A percentile compares a stretch with the other conserved stretches of the same genome.
Evolutionary conservation across 1,140 invertebrate species (phyloP).

Genomic region (Linepithema humile): DNA sequence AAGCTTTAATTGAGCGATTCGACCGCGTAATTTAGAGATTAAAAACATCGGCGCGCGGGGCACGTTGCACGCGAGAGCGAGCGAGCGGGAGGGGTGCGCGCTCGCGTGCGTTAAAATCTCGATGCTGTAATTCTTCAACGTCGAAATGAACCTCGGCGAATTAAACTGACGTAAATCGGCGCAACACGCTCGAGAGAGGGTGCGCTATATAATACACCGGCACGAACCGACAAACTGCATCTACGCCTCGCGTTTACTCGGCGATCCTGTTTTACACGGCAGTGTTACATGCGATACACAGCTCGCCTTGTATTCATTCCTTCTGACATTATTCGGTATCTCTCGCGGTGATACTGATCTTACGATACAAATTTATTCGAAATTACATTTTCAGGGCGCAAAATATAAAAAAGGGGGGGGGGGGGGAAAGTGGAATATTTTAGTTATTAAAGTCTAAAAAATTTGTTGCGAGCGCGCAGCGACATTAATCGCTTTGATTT

Average conservation of each 20-base stretch:
- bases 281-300: constrained; percentile 2
- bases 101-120: constrained; percentile 51
- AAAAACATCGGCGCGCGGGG: constrained; percentile 32
- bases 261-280: constrained; percentile 37
- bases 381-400: neutral
- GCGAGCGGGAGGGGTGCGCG: neutral
- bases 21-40: constrained; percentile 58
- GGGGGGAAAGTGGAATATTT: neutral
- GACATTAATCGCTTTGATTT: too few species aligned
- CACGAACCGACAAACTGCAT: constrained; percentile 30
- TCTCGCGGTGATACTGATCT: neutral
- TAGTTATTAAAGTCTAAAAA: neutral
- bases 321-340: constrained; percentile 28
- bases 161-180: constrained; percentile 50
- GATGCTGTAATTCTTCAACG: constrained; percentile 48
- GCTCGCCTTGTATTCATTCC: constrained; percentile 15
- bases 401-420: neutral
- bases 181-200: constrained; percentile 9
- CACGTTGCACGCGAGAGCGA: constrained; percentile 29
- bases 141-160: constrained; percentile 51
- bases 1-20: constrained; percentile 57
- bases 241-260: constrained; percentile 23
- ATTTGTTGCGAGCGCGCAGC: too few species aligned
- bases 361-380: neutral
- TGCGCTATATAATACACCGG: constrained; percentile 18